These are phyloP conservation scores for Seira musarum DNA, from an alignment of 2,888 invertebrate species.

Conservation along the genomic window DNA sequence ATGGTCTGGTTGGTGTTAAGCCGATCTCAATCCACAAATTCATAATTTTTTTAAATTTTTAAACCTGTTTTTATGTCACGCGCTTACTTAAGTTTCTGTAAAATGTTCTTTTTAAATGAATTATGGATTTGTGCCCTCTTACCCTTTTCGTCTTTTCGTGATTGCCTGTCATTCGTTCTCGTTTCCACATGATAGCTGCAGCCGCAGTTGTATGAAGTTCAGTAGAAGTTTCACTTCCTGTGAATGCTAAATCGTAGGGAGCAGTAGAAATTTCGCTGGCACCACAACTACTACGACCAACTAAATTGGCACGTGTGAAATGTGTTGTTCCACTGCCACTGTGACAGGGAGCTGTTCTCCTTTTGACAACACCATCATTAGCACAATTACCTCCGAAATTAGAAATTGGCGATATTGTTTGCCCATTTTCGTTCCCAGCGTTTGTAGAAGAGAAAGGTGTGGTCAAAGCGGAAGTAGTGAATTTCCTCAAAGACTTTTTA, in stretches of 20 bases:
- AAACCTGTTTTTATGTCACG: too few species aligned
- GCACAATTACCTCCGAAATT: neutral
- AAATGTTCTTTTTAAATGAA: too few species aligned
- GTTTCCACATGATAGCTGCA: conserved; percentile 68
- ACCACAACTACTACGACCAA: conserved; percentile 21
- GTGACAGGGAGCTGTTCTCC: neutral
- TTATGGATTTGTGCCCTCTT: conserved; percentile 42
- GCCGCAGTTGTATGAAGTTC: conserved; percentile 48
- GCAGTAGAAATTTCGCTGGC: neutral
- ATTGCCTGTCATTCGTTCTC: conserved; percentile 63
- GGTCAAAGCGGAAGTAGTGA: too few species aligned
- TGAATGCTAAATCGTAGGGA: neutral
- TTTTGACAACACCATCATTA: neutral
- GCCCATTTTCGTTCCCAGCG: neutral
- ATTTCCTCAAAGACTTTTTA: too few species aligned
- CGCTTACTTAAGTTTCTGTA: too few species aligned
- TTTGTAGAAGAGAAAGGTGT: neutral
- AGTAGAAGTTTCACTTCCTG: too few species aligned
- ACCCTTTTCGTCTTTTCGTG: conserved; percentile 67
- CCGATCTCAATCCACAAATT: too few species aligned
- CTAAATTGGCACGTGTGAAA: conserved; percentile 21
- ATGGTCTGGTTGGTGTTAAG: too few species aligned
- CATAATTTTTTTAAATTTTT: too few species aligned
- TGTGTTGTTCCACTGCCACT: neutral
- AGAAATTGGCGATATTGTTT: neutral